phyloP scores from a whole-genome alignment of 2,888 invertebrate genomes.

The Drosophila aldrichi region DNA sequence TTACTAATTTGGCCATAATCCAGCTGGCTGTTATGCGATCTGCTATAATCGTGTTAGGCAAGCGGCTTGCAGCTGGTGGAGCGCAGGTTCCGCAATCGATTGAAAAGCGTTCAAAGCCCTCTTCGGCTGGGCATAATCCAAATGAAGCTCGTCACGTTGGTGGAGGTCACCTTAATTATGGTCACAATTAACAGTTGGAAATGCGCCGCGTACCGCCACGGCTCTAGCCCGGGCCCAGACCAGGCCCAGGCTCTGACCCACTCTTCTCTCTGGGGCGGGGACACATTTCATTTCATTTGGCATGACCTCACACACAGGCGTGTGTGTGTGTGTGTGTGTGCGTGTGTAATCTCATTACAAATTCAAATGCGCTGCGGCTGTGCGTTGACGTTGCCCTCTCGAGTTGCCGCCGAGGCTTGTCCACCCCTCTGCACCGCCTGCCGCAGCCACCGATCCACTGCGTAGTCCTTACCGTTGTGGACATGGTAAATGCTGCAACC shows the following conservation, averaged over 20 bases:
- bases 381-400: slow-evolving; percentile 36
- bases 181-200: slow-evolving; percentile 76
- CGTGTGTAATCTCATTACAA: slow-evolving; percentile 77
- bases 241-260: too few relatives aligned
- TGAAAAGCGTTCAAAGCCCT: slow-evolving; percentile 10
- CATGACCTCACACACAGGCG: slow-evolving; percentile 35
- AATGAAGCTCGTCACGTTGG: slow-evolving; percentile 41
- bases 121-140: slow-evolving; percentile 14
- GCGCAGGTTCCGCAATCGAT: slow-evolving; percentile 5
- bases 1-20: slow-evolving; percentile 13
- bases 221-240: neutral
- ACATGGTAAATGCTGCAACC: slow-evolving; percentile 72
- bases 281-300: slow-evolving; percentile 65
- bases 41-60: neutral
- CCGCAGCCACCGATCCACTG: slow-evolving; percentile 1
- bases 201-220: slow-evolving; percentile 23
- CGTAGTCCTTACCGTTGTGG: slow-evolving; percentile 23
- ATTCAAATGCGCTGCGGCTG: slow-evolving; percentile 70
- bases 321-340: slow-evolving; percentile 19
- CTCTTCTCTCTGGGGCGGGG: slow-evolving; percentile 18
- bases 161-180: slow-evolving; percentile 76
- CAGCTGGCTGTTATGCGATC: slow-evolving; percentile 4
- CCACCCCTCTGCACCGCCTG: neutral
- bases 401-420: slow-evolving; percentile 7
- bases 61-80: neutral